Evolutionary conservation across 2,888 invertebrate genomes (phyloP), one percentile per base, ranked within the genome.

Genomic region (Macroteleia sp.): DNA sequence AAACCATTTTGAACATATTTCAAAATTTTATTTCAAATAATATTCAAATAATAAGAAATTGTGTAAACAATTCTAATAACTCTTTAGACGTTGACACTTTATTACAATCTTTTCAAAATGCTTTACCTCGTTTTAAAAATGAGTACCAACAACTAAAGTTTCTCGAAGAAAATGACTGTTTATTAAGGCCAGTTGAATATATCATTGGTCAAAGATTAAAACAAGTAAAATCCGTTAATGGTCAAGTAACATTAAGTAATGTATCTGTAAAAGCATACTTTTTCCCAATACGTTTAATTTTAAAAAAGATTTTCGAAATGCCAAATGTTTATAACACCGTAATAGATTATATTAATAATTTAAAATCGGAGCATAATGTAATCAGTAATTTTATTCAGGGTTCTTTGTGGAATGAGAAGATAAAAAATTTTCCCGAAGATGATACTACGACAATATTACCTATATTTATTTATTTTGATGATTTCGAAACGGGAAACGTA

Each of bases 201-300:
- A 28, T 54, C 0, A 54, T 44, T 44, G 52, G 64, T 5, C 50
- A 64, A 32, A 28, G 42, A 4, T 28, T 52, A 4, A n/a, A 39
- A 9, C 16, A 20, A 36, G 46, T 46, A 12, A 20, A 46, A 25
- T 56, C 36, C 1, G 3, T 0, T 28, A 32, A 67, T 28, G 66
- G 28, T 8, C 44, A 46, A 36, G 12, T 30, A 5, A 46, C 17
- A 56, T 10, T 67, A 1, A 19, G 1, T 2, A 67, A 46, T 30
- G 52, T 56, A 8, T 9, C 44, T 3, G 28, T 46, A 3, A 56
- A 22, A 39, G 66, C 32, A 4, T 39, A 73, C 9, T 67, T 57
- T 42, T 64, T 80, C 67, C 64, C 70, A 8, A 3, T 77, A 3
- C 62, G 62, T 30, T 25, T 25, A 25, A 25, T 25, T n/a, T n/a